A percentile compares a stretch with the other conserved stretches of the same genome.
Conservation (phyloP, 2,797 vertebrate genomes). For the Falco columbarius region DNA sequence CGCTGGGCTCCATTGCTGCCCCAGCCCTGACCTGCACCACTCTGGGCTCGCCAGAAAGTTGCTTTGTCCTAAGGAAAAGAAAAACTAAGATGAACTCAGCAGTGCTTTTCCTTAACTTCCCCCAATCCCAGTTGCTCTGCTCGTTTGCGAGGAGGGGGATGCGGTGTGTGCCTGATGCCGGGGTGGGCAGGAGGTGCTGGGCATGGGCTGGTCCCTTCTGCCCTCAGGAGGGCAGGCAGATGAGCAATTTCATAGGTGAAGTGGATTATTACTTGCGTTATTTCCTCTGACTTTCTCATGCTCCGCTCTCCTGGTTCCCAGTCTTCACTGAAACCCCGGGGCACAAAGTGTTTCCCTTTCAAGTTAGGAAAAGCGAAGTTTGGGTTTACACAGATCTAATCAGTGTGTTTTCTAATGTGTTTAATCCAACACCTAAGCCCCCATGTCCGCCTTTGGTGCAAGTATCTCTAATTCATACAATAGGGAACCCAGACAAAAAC, state of each 20-base stretch:
- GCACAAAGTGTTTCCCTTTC: slow-evolving; percentile 39
- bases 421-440: slow-evolving; percentile 7
- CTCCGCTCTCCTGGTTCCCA: background rate
- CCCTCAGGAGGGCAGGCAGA: background rate
- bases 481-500: slow-evolving; percentile 44
- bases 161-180: background rate
- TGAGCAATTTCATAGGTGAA: background rate
- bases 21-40: background rate
- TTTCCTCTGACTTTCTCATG: background rate
- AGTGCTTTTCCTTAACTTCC: background rate
- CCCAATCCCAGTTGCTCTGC: background rate
- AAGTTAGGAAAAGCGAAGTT: background rate
- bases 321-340: background rate
- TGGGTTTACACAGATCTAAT: background rate
- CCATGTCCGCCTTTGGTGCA: background rate
- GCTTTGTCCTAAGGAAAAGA: slow-evolving; percentile 22
- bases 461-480: slow-evolving; percentile 48
- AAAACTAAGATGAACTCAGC: background rate
- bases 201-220: background rate
- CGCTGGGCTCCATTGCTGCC: background rate
- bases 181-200: background rate
- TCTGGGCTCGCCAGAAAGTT: background rate
- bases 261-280: background rate
- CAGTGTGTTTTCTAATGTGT: background rate
- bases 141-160: background rate